Evolutionary conservation across 1,140 invertebrate genomes (phyloP), one percentile per base, ranked within the genome.

Genomic region (Ceratosolen solmsi): DNA sequence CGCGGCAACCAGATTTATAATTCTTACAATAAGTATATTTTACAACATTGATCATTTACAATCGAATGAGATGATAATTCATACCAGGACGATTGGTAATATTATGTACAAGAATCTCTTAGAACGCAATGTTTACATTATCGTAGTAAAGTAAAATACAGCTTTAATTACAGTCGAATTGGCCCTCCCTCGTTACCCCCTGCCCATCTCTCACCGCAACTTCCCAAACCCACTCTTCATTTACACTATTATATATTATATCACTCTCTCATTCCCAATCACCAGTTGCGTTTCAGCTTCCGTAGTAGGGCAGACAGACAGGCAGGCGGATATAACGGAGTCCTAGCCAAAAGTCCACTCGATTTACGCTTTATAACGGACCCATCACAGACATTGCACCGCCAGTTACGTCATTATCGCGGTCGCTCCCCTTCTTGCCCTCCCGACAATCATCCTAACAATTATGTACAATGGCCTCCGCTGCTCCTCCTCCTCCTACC

Each of bases 381-480:
- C 27, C 15, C 49, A 30, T 54, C 49, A 49, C 30, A 27, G 65
- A 20, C 51, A 56, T 71, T 33, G 77, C 60, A 63, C 60, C 11
- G 60, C n/a, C n/a, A n/a, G n/a, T n/a, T n/a, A n/a, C 60, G 60
- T 27, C 30, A 63, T 27, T 33, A 63, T 33, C 25, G 25, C 13
- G 2, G 27, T 33, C 3, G 41, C 41, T 46, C 60, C 5, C 9
- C 4, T 22, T 60, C 0, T 13, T 30, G 13, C 25, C 25, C 1
- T 60, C 25, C 0, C 41, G 41, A n/a, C n/a, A n/a, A n/a, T n/a
- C n/a, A 13, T 13, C 41, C 41, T 22, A 68, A 60, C 11, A n/a
- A 22, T 30, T 90, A 91, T 91, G 89, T 91, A 91, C 90, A 91
- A 90, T 87, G 89, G 33, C 63, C n/a, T 13, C 15, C 17, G 13